A percentile compares a stretch with the other conserved stretches of the same genome.
These are phyloP conservation scores for Sympetrum striolatum DNA, from an alignment of 2,888 invertebrate genomes.

Conservation along the genomic window DNA sequence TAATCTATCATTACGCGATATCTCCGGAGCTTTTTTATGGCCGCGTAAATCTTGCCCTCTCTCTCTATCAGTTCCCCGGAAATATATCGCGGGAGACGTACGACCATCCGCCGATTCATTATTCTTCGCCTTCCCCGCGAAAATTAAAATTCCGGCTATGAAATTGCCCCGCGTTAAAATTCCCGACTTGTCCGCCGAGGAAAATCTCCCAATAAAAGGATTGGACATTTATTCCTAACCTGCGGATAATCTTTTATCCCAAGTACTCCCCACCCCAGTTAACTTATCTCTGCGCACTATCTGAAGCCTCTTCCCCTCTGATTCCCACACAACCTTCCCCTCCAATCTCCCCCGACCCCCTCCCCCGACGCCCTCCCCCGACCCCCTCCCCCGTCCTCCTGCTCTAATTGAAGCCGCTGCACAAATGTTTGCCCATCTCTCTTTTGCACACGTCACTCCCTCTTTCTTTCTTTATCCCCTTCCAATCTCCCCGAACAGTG, in stretches of 20 bases:
- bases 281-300: neutral
- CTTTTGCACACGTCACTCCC: neutral
- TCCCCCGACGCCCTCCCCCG: too few relatives aligned
- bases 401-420: conserved; percentile 43
- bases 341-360: neutral
- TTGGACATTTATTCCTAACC: neutral
- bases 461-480: neutral
- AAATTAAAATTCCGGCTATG: neutral
- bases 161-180: neutral
- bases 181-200: neutral
- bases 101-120: neutral
- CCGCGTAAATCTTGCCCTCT: neutral
- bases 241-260: conserved; percentile 21
- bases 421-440: conserved; percentile 40
- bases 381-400: neutral
- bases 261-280: neutral
- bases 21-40: neutral
- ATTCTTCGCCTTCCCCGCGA: neutral
- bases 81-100: neutral
- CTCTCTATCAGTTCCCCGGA: neutral
- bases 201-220: neutral
- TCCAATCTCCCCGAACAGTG: conserved; percentile 27
- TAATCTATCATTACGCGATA: neutral
- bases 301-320: neutral
- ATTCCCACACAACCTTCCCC: neutral